phyloP scores from a whole-genome alignment of 2,888 invertebrate species.

The Tyria jacobaeae region DNA sequence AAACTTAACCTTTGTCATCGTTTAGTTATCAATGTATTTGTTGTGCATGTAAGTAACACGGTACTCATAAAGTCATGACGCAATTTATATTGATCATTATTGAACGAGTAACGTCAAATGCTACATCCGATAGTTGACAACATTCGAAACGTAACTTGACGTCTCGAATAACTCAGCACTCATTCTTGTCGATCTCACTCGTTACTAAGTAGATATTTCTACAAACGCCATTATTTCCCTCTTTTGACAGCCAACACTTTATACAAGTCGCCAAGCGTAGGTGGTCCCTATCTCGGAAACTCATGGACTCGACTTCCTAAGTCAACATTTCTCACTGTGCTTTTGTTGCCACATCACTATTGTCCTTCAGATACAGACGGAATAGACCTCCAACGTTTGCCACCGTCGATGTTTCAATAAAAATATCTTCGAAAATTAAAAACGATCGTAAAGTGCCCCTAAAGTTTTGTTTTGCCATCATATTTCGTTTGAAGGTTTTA shows the following conservation, averaged over 20 bases:
- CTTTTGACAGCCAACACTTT: constrained; percentile 61
- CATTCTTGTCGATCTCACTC: constrained; percentile 60
- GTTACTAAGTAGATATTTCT: constrained; percentile 53
- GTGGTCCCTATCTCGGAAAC: constrained; percentile 71
- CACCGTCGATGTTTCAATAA: constrained; percentile 54
- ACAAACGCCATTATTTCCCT: constrained; percentile 63
- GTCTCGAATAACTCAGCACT: constrained; percentile 52
- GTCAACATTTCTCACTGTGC: constrained; percentile 75
- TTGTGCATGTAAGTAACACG: background rate
- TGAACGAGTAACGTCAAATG: constrained; percentile 34
- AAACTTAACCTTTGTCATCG: background rate
- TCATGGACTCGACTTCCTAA: constrained; percentile 55
- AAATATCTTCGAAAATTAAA: constrained; percentile 62
- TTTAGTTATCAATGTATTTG: background rate
- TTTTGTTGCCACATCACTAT: constrained; percentile 72
- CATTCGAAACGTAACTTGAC: constrained; percentile 41
- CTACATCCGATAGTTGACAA: constrained; percentile 34
- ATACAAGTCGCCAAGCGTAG: constrained; percentile 63
- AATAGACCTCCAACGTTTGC: constrained; percentile 60
- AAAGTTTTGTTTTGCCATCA: constrained; percentile 65
- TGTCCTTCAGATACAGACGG: constrained; percentile 60
- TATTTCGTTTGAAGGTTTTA: constrained; percentile 53
- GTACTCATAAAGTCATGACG: background rate
- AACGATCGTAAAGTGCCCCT: constrained; percentile 61
- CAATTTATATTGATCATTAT: constrained; percentile 12